phyloP scores from a whole-genome alignment of 1,140 invertebrate genomes.

The Nymphalis io region DNA sequence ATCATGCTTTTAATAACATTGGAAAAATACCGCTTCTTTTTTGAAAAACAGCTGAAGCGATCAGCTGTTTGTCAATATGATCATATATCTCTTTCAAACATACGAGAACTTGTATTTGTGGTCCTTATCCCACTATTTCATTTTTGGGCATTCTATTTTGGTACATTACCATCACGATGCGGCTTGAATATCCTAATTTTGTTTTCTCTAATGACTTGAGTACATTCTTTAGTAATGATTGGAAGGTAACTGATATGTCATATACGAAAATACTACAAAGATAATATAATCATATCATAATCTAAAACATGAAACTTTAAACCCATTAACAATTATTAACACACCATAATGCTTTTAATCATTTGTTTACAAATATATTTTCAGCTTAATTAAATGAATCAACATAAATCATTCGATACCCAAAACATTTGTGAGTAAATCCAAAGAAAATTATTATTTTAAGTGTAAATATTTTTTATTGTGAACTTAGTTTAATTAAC shows the following conservation, averaged over 20 bases:
- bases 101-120: conserved; percentile 47
- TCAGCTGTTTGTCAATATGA: conserved; percentile 78
- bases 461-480: neutral
- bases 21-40: conserved; percentile 7
- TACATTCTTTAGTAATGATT: conserved; percentile 57
- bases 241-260: conserved; percentile 58
- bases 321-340: conserved; percentile 6
- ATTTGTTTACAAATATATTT: conserved; percentile 16
- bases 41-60: conserved; percentile 41
- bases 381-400: conserved; percentile 3
- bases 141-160: conserved; percentile 80
- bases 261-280: neutral
- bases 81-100: conserved; percentile 58
- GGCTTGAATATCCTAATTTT: conserved; percentile 76
- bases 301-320: neutral
- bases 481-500: neutral
- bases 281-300: neutral
- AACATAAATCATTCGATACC: conserved; percentile 4
- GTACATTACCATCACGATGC: conserved; percentile 78
- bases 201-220: conserved; percentile 65
- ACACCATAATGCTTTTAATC: conserved; percentile 5
- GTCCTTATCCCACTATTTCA: conserved; percentile 69
- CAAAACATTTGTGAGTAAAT: conserved; percentile 4
- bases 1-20: conserved; percentile 9
- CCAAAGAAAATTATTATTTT: neutral